Conservation (phyloP, 2,797 vertebrate species). For the Carapus acus region DNA sequence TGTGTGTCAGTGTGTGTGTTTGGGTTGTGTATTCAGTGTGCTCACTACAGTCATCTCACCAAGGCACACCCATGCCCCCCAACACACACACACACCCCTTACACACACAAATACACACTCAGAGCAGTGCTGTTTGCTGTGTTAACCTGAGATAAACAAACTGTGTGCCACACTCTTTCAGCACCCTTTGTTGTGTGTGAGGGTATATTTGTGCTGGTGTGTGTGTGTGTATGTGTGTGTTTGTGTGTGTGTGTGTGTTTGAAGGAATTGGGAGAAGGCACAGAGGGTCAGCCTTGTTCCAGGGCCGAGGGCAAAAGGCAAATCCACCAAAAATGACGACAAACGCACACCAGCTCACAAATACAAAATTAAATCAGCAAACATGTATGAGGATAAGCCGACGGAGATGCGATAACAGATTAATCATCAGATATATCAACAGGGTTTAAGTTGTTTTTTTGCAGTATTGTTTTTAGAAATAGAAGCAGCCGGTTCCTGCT, state of each 20-base stretch:
- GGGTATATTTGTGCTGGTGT: no score
- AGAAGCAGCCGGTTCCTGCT: no score
- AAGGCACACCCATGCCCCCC: no score
- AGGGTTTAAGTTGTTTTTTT: constrained; percentile 29
- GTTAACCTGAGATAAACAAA: constrained; percentile 47
- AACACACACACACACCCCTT: no score
- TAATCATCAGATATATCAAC: constrained; percentile 31
- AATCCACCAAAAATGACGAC: constrained; percentile 48
- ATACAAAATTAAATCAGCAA: constrained; percentile 45
- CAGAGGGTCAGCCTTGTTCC: constrained; percentile 48
- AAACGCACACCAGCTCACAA: constrained; percentile 11
- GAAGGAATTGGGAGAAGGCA: constrained; percentile 38
- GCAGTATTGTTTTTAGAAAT: no score
- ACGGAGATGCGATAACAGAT: constrained; percentile 39
- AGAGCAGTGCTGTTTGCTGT: constrained; percentile 18
- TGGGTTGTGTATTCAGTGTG: constrained; percentile 21
- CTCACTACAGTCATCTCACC: constrained; percentile 25
- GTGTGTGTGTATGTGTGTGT: constrained; percentile 18
- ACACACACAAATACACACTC: constrained; percentile 15
- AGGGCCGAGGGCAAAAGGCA: constrained; percentile 38
- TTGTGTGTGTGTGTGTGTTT: constrained; percentile 23
- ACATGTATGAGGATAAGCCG: constrained; percentile 45
- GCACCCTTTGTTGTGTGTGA: constrained; percentile 25
- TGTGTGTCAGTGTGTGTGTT: constrained; percentile 3
- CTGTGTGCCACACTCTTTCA: constrained; percentile 48